Evolutionary conservation across 2,797 vertebrate species (phyloP), one percentile per base, ranked within the genome.

Genomic region (Antrozous pallidus): DNA sequence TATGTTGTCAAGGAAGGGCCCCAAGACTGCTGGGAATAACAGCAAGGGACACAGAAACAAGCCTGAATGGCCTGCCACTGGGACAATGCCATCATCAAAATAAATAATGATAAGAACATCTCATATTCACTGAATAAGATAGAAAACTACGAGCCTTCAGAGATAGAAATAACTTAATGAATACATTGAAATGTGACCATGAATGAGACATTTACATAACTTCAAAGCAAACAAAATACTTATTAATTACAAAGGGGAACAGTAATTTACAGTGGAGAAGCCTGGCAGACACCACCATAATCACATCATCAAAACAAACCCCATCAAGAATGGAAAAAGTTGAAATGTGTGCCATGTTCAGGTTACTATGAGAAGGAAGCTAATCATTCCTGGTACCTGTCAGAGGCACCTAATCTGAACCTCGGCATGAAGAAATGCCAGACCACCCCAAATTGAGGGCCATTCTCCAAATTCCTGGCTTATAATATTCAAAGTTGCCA

Each of bases 341-440:
- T 70, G 42, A 74, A 47, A 3, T 0, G 0, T 6, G 69, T 31
- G 38, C 31, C 10, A 26, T 0, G 8, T 0, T 0, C 3, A 5
- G 47, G 63, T 58, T 61, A 8, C 6, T 0, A 16, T 63, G 58
- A 70, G 73, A n/a, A 61, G 3, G 13, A 14, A n/a, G 6, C 12
- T 20, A 1, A 0, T 58, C 5, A 2, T 17, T 28, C 31, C 79
- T 83, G 38, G 10, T 7, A 2, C 5, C 58, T 22, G 18, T 45
- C 13, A 31, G 69, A 79, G 61, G 49, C 26, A 13, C 4, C n/a
- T 2, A 8, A 1, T 13, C 40, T 73, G 14, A 38, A 13, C 45
- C 36, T 22, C 24, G 38, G 56, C 6, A 2, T 0, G 24, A 75
- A 26, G 56, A 94, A 20, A 69, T 9, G n/a, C 2, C 42, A 36